phyloP scores from a whole-genome alignment of 2,113 vertebrate genomes.

The Nothoprocta pentlandii region DNA sequence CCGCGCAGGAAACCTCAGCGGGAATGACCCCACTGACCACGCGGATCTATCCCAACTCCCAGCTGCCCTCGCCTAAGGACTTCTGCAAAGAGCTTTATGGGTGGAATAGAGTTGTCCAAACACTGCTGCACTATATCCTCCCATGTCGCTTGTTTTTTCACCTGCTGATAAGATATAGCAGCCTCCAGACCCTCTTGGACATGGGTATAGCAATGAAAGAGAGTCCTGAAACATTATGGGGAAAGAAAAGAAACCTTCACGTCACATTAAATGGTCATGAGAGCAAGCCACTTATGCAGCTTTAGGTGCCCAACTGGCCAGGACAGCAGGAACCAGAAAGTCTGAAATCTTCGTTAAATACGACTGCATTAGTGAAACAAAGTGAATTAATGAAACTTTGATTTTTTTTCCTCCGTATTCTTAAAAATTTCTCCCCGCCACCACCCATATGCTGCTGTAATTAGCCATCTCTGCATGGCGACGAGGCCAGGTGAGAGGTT shows the following conservation, averaged over 20 bases:
- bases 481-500: constrained; percentile 5
- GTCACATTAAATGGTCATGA: fast-evolving
- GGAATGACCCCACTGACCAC: too few relatives aligned
- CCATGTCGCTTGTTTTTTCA: not conserved
- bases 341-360: not conserved
- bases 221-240: not conserved
- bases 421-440: not conserved
- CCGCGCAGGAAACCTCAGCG: not conserved
- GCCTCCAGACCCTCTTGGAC: too few relatives aligned
- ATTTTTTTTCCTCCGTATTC: not conserved
- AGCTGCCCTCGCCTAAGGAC: too few relatives aligned
- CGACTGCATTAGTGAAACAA: not conserved
- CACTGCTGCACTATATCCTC: not conserved
- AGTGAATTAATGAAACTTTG: not conserved
- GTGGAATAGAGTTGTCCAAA: not conserved
- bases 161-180: too few relatives aligned
- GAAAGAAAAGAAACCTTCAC: not conserved
- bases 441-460: not conserved
- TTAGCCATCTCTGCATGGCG: not conserved
- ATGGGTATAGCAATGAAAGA: fast-evolving
- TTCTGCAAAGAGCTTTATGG: not conserved
- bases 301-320: not conserved
- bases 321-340: not conserved
- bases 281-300: not conserved
- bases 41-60: not conserved